Conservation (phyloP, 2,113 vertebrate species). For the Rhea americana region DNA sequence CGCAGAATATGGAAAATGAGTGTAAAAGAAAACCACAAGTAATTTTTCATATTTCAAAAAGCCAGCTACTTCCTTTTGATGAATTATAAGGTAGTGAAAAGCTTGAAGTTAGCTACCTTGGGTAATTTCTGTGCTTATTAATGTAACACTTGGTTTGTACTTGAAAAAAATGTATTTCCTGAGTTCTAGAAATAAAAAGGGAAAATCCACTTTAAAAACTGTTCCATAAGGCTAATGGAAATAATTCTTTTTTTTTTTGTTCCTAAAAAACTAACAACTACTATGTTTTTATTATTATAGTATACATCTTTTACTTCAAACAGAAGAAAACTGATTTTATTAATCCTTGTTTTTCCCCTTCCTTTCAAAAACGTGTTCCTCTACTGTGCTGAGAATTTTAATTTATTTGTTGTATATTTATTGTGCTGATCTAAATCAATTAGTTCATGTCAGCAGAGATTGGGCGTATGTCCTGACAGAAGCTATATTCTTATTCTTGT, state of each 20-base stretch:
- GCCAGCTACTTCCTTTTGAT: constrained; percentile 22
- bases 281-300: not conserved
- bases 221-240: not conserved
- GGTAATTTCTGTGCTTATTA: constrained; percentile 26
- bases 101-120: not conserved
- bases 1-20: constrained; percentile 6
- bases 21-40: constrained; percentile 16
- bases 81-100: constrained; percentile 44
- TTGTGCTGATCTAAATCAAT: not conserved
- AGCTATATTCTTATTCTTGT: not conserved
- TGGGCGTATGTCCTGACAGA: not conserved
- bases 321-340: not conserved
- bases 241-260: not conserved
- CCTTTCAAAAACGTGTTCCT: not conserved
- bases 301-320: not conserved
- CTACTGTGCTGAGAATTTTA: not conserved
- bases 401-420: not conserved
- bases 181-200: constrained; percentile 7
- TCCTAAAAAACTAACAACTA: not conserved
- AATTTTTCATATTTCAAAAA: constrained; percentile 43
- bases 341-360: not conserved
- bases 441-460: not conserved
- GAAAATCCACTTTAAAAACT: not conserved
- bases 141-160: not conserved
- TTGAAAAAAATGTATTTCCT: not conserved